A percentile compares a stretch with the other conserved stretches of the same genome.
phyloP scores from a whole-genome alignment of 2,888 invertebrate genomes.

The Salticus scenicus region DNA sequence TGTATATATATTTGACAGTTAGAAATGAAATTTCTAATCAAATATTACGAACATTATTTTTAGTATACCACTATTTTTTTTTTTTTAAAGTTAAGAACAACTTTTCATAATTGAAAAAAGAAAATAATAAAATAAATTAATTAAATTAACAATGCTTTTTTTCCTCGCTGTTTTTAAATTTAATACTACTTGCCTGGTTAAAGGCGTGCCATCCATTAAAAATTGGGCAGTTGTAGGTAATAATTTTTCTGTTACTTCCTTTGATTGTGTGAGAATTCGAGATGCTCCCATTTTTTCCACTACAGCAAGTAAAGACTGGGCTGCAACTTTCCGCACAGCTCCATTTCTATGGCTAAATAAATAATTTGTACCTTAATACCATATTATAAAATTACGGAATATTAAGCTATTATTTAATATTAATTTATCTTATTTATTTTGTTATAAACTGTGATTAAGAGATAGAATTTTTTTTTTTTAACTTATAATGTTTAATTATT shows the following conservation, averaged over 20 bases:
- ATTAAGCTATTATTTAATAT: too few relatives aligned
- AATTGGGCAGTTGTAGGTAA: slow-evolving; percentile 88
- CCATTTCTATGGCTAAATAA: slow-evolving; percentile 85
- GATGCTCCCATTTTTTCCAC: slow-evolving; percentile 85
- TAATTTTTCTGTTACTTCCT: slow-evolving; percentile 87
- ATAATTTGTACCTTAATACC: too few relatives aligned
- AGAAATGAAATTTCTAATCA: too few relatives aligned
- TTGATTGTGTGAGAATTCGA: slow-evolving; percentile 82
- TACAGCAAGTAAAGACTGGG: slow-evolving; percentile 84
- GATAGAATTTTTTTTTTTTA: too few relatives aligned
- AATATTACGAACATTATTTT: too few relatives aligned
- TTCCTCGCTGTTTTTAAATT: not conserved
- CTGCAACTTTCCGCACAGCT: slow-evolving; percentile 88
- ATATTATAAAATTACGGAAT: too few relatives aligned
- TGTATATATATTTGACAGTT: too few relatives aligned
- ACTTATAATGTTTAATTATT: too few relatives aligned
- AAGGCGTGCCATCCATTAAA: slow-evolving; percentile 88
- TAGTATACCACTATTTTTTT: too few relatives aligned
- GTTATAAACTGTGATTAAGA: too few relatives aligned
- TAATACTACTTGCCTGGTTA: slow-evolving; percentile 81
- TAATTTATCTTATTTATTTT: too few relatives aligned
- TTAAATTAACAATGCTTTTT: not conserved
- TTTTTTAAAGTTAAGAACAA: too few relatives aligned
- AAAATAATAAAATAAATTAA: not conserved
- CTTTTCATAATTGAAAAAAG: not conserved